These are phyloP conservation scores for Bovichtus variegatus DNA, from an alignment of 2,797 vertebrate species.

Conservation along the genomic window DNA sequence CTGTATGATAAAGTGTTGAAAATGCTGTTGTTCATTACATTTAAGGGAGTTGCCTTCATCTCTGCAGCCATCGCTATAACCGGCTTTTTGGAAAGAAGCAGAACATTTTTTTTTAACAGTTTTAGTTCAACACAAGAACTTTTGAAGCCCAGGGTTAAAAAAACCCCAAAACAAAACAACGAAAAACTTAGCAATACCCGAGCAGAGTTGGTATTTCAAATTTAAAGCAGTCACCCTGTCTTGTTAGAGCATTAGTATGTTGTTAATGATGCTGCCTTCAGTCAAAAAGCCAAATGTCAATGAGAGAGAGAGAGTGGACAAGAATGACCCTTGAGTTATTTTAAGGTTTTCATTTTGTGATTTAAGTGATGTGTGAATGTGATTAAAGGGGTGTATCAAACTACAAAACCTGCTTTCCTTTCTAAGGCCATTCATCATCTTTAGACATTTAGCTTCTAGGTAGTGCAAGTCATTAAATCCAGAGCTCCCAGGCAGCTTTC, in stretches of 20 bases:
- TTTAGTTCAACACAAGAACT: neutral
- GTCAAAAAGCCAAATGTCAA: conserved; percentile 56
- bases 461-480: conserved; percentile 78
- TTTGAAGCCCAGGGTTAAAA: neutral
- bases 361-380: conserved; percentile 70
- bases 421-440: conserved; percentile 77
- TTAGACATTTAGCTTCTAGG: conserved; percentile 73
- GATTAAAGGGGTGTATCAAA: conserved; percentile 75
- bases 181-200: neutral
- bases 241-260: too few species aligned
- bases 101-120: neutral
- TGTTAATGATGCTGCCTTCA: conserved; percentile 35
- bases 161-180: too few species aligned
- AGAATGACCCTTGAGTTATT: conserved; percentile 62
- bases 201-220: conserved; percentile 28
- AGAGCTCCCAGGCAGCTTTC: conserved; percentile 67
- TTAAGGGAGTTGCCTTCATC: conserved; percentile 17
- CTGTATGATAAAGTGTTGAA: conserved; percentile 27
- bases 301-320: conserved; percentile 39
- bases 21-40: conserved; percentile 26
- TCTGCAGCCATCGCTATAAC: neutral
- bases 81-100: conserved; percentile 7
- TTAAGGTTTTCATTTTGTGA: conserved; percentile 70
- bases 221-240: conserved; percentile 16
- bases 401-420: conserved; percentile 70